phyloP scores from a whole-genome alignment of 2,797 vertebrate genomes.

The Hippocampus kuda region DNA sequence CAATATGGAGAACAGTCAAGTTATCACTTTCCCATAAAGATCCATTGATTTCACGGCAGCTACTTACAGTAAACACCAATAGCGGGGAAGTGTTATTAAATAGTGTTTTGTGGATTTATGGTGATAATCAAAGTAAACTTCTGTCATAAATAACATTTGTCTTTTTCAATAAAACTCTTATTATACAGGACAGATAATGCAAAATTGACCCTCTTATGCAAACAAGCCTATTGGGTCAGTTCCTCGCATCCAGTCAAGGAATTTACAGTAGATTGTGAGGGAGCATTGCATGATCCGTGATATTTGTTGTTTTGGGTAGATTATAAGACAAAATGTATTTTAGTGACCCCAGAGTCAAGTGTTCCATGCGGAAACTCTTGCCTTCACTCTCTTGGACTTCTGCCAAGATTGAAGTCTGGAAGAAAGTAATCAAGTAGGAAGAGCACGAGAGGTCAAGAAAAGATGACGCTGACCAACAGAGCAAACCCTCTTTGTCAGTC shows the following conservation, averaged over 20 bases:
- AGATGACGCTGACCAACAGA: constrained; percentile 11
- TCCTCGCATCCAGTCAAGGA: constrained; percentile 11
- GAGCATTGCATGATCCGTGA: constrained; percentile 34
- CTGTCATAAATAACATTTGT: constrained; percentile 64
- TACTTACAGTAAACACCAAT: constrained; percentile 9
- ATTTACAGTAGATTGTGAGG: constrained; percentile 22
- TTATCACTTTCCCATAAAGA: constrained; percentile 21
- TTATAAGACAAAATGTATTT: background rate
- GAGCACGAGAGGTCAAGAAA: constrained; percentile 22
- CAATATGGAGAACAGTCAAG: constrained; percentile 9
- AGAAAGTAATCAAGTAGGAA: constrained; percentile 21
- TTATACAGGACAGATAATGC: constrained; percentile 61
- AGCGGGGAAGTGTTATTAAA: constrained; percentile 49
- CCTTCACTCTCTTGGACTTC: constrained; percentile 21
- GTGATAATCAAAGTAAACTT: constrained; percentile 64
- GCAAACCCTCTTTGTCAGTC: background rate
- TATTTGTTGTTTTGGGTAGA: background rate
- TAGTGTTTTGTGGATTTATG: constrained; percentile 67
- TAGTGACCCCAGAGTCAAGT: constrained; percentile 3
- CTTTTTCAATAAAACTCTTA: constrained; percentile 62
- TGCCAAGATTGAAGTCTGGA: constrained; percentile 8
- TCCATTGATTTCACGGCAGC: constrained; percentile 30
- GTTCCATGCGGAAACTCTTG: constrained; percentile 7
- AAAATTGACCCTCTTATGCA: constrained; percentile 27
- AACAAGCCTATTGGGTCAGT: background rate